A percentile compares a stretch with the other conserved stretches of the same genome.
phyloP scores from a whole-genome alignment of 2,113 vertebrate species.

The Saimiri boliviensis region DNA sequence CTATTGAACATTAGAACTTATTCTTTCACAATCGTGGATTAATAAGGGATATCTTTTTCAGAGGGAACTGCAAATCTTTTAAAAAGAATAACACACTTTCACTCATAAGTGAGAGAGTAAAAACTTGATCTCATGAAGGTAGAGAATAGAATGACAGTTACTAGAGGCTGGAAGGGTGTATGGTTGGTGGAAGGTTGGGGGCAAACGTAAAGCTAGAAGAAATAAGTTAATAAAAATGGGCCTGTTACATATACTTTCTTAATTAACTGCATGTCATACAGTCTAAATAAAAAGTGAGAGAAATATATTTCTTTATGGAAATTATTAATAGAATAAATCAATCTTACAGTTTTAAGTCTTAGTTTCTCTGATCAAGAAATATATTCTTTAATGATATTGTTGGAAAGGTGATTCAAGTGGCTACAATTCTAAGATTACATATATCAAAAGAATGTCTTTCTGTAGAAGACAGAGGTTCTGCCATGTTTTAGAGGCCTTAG shows the following conservation, averaged over 20 bases:
- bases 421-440: background rate
- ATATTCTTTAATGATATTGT: background rate
- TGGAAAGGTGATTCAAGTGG: background rate
- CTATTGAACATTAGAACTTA: background rate
- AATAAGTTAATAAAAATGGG: background rate
- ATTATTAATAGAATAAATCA: background rate
- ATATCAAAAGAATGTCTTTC: background rate
- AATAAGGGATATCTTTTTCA: background rate
- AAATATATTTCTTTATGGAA: background rate
- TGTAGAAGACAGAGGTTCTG: background rate
- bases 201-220: background rate
- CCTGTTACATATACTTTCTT: background rate
- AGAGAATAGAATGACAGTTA: no score
- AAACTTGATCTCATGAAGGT: no score
- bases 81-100: background rate
- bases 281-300: background rate
- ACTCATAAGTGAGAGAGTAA: no score
- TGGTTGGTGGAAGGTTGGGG: background rate
- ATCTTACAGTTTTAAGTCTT: background rate
- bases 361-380: background rate
- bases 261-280: background rate
- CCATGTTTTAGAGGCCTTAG: no score
- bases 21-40: background rate
- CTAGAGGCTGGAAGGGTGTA: no score
- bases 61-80: background rate